Conservation (phyloP, 1,140 invertebrate species). For the Drosophila mojavensis region DNA sequence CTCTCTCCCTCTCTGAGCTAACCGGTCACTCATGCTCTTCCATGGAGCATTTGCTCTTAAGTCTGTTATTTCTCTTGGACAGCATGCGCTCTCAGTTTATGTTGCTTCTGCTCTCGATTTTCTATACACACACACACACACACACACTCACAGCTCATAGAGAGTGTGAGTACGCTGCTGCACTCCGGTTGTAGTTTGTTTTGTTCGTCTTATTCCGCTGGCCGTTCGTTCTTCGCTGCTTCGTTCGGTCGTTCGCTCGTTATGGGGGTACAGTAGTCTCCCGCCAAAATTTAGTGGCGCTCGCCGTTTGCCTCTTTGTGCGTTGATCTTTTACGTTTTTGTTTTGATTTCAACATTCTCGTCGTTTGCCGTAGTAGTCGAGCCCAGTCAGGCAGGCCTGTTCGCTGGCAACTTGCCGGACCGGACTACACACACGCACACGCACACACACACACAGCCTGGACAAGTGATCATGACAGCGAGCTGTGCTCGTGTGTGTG, state of each 20-base stretch:
- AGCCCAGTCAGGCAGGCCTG: slow-evolving; percentile 21
- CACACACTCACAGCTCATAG: background rate
- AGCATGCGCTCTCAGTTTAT: slow-evolving; percentile 11
- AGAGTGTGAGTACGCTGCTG: slow-evolving; percentile 10
- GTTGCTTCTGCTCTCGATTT: slow-evolving; percentile 22
- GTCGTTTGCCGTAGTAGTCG: slow-evolving; percentile 38
- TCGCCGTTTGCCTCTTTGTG: slow-evolving; percentile 56
- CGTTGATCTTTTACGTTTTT: slow-evolving; percentile 83
- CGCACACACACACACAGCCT: slow-evolving; percentile 7
- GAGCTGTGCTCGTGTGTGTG: slow-evolving; percentile 26
- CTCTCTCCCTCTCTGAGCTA: slow-evolving; percentile 20
- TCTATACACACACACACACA: slow-evolving; percentile 17
- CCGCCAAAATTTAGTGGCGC: slow-evolving; percentile 77
- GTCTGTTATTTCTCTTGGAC: slow-evolving; percentile 15
- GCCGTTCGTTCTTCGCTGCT: slow-evolving; percentile 16
- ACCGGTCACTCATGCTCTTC: background rate
- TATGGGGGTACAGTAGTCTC: slow-evolving; percentile 77
- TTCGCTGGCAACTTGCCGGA: slow-evolving; percentile 48
- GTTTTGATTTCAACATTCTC: slow-evolving; percentile 82
- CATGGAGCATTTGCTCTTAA: slow-evolving; percentile 23
- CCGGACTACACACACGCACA: slow-evolving; percentile 31
- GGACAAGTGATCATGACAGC: slow-evolving; percentile 63
- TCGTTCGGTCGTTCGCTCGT: slow-evolving; percentile 1
- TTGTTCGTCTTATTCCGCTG: slow-evolving; percentile 73
- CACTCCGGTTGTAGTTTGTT: slow-evolving; percentile 72